phyloP scores from a whole-genome alignment of 2,797 vertebrate genomes.

The Odontamblyopus lacepedii region DNA sequence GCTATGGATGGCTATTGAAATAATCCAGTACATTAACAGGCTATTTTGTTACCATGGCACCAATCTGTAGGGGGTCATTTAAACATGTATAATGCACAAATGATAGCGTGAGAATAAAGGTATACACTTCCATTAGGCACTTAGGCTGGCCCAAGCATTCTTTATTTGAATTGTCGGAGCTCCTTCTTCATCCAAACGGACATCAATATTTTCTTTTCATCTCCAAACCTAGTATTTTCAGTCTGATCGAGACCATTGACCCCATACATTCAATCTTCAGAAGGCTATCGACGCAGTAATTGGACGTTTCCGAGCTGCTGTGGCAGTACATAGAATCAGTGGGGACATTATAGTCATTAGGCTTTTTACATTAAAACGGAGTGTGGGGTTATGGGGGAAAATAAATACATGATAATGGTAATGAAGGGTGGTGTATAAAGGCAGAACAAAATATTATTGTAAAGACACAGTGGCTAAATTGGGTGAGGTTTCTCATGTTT shows the following conservation, averaged over 20 bases:
- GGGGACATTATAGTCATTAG: neutral
- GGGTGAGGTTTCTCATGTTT: no score
- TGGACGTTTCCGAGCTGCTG: neutral
- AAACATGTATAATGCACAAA: neutral
- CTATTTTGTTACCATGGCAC: neutral
- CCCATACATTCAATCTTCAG: neutral
- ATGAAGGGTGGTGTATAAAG: no score
- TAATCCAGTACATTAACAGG: neutral
- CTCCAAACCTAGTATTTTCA: neutral
- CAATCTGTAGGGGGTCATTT: neutral
- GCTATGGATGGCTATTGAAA: conserved; percentile 12
- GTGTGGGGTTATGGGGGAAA: neutral
- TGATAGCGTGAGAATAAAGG: neutral
- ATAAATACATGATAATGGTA: no score
- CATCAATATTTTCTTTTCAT: neutral
- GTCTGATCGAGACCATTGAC: neutral
- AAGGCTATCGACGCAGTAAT: neutral
- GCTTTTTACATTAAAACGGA: neutral
- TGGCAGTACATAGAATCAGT: neutral
- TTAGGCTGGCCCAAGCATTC: neutral
- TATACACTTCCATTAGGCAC: neutral
- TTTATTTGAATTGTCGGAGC: neutral
- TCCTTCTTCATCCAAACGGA: neutral
- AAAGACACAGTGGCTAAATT: no score
- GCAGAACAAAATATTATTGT: no score